Evolutionary conservation across 2,113 vertebrate species (phyloP).

Genomic region (Marcusenius ussheri): DNA sequence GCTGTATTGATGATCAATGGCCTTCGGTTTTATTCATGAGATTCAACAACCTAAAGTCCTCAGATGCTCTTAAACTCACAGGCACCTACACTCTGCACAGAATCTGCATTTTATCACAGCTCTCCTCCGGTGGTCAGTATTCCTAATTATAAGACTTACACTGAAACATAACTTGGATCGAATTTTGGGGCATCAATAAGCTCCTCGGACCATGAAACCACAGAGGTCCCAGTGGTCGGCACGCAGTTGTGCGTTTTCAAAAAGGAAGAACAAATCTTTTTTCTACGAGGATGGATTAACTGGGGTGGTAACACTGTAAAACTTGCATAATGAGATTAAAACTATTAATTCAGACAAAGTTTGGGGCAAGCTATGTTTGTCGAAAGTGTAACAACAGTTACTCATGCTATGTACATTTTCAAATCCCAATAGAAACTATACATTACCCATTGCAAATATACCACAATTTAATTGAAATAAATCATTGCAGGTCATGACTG

Average conservation of each 20-base stretch:
- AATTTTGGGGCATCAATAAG: not conserved
- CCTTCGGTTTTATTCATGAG: not conserved
- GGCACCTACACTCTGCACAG: not conserved
- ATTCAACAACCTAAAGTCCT: not conserved
- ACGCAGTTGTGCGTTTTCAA: not conserved
- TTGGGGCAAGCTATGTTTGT: not conserved
- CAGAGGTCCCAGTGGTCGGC: not conserved
- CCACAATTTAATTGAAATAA: not conserved
- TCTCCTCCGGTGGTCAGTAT: not conserved
- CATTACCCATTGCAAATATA: not conserved
- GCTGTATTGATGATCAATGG: not conserved
- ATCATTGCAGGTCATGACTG: not conserved
- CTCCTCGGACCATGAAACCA: not conserved
- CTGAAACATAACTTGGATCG: not conserved
- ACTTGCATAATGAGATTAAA: not conserved
- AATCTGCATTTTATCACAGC: not conserved
- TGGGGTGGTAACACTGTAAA: not conserved
- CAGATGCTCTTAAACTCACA: not conserved
- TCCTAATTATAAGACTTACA: not conserved
- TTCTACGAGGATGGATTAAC: not conserved
- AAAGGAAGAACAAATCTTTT: not conserved
- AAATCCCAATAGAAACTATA: not conserved
- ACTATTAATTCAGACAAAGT: not conserved
- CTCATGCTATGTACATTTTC: not conserved
- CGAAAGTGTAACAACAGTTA: not conserved